A percentile compares a stretch with the other conserved stretches of the same genome.
phyloP scores from a whole-genome alignment of 2,797 vertebrate genomes.

The Astyanax mexicanus region DNA sequence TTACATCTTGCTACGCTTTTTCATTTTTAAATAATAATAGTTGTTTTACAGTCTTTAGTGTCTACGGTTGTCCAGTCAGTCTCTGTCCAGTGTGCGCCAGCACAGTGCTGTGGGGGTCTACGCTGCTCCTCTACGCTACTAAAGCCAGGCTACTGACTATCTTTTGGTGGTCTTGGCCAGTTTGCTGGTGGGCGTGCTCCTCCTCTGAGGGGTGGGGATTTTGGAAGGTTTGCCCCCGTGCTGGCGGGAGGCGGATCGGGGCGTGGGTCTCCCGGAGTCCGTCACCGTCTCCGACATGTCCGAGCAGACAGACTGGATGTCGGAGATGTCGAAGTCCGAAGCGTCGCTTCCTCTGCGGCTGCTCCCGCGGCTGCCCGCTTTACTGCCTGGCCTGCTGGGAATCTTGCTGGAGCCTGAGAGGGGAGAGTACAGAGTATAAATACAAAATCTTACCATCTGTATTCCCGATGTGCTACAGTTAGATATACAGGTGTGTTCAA shows the following conservation, averaged over 20 bases:
- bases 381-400: conserved; percentile 92
- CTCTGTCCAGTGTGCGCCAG: conserved; percentile 65
- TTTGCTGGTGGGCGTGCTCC: conserved; percentile 87
- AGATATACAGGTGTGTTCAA: too few species aligned
- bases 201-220: conserved; percentile 95
- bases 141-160: conserved; percentile 83
- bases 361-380: conserved; percentile 94
- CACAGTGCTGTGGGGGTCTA: conserved; percentile 53
- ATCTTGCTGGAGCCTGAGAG: conserved; percentile 83
- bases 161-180: conserved; percentile 91
- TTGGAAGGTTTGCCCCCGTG: conserved; percentile 91
- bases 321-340: conserved; percentile 99
- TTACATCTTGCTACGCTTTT: conserved; percentile 76
- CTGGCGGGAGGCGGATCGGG: conserved; percentile 85
- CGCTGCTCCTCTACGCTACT: conserved; percentile 45
- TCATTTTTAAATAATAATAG: conserved; percentile 68
- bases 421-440: neutral
- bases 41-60: conserved; percentile 72
- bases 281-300: conserved; percentile 88
- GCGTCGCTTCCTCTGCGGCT: conserved; percentile 96
- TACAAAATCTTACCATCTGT: too few species aligned
- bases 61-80: conserved; percentile 79
- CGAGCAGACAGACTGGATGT: conserved; percentile 96
- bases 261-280: conserved; percentile 79
- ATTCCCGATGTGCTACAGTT: too few species aligned